Evolutionary conservation across 1,140 invertebrate genomes (phyloP).

Genomic region (Drosophila gunungcola): DNA sequence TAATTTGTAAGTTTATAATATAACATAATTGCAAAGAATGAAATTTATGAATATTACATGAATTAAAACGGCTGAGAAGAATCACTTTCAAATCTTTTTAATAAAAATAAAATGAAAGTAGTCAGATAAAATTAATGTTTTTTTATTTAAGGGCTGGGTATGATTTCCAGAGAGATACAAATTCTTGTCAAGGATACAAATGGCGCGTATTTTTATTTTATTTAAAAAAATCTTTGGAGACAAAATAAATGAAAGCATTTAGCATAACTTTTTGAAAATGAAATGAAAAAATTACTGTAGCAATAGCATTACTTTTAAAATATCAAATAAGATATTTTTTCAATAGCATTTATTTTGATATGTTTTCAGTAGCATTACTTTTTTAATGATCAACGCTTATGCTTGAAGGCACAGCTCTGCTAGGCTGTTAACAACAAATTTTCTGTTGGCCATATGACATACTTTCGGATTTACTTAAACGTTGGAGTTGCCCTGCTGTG

Average conservation of each 20-base stretch:
- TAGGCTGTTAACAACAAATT: neutral
- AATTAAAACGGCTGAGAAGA: conserved; percentile 27
- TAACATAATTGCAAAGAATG: conserved; percentile 26
- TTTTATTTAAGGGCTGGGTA: neutral
- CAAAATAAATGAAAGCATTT: no score
- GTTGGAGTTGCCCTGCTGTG: conserved; percentile 17
- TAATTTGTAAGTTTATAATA: conserved; percentile 59
- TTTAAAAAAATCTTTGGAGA: no score
- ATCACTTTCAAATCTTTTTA: conserved; percentile 65
- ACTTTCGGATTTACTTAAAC: conserved; percentile 41
- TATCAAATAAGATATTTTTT: no score
- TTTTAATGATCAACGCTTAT: no score
- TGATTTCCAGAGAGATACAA: no score
- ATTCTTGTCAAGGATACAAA: neutral
- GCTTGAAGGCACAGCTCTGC: no score
- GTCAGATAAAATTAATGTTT: conserved; percentile 1
- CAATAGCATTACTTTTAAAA: no score
- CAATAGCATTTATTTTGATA: no score
- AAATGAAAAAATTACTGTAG: no score
- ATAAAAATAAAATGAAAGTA: conserved; percentile 61
- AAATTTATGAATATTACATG: conserved; percentile 19
- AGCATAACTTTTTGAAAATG: no score
- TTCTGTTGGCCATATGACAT: conserved; percentile 17
- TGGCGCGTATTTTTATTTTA: no score
- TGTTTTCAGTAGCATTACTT: no score